These are phyloP conservation scores for Drosophila chauvacae DNA, from an alignment of 1,140 invertebrate species.

Conservation along the genomic window DNA sequence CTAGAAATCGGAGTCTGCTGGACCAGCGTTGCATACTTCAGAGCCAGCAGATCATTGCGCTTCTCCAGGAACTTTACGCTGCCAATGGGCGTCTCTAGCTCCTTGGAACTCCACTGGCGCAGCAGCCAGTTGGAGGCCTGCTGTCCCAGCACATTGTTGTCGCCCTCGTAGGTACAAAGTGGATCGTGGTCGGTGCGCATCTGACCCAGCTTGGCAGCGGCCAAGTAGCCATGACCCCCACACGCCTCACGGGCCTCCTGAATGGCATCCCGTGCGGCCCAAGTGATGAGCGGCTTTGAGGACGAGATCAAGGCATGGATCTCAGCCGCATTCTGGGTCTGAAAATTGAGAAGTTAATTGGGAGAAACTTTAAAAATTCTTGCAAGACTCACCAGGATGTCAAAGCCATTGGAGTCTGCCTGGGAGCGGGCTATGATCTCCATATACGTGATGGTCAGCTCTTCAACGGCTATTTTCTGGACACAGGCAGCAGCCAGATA, in stretches of 20 bases:
- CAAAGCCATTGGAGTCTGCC: conserved; percentile 85
- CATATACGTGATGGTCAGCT: conserved; percentile 86
- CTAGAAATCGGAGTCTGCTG: conserved; percentile 45
- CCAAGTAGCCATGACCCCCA: conserved; percentile 89
- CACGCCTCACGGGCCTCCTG: conserved; percentile 95
- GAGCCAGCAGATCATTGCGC: conserved; percentile 85
- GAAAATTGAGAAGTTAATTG: neutral
- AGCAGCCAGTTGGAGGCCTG: conserved; percentile 97
- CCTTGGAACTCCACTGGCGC: conserved; percentile 86
- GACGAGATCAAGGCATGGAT: conserved; percentile 96
- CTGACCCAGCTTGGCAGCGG: conserved; percentile 92
- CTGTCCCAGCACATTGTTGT: conserved; percentile 97
- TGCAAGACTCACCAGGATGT: conserved; percentile 85
- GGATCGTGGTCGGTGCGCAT: conserved; percentile 95
- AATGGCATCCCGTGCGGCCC: conserved; percentile 92
- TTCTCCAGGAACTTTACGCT: conserved; percentile 88
- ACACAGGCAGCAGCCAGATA: conserved; percentile 93
- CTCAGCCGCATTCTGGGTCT: conserved; percentile 91
- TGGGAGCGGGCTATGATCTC: conserved; percentile 86
- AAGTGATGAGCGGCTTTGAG: conserved; percentile 93
- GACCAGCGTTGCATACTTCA: conserved; percentile 84
- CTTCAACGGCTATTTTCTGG: conserved; percentile 89
- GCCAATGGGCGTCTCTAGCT: conserved; percentile 87
- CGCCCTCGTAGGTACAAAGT: conserved; percentile 97
- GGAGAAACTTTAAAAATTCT: too few relatives aligned